phyloP scores from a whole-genome alignment of 2,797 vertebrate genomes.

The Telmatherina bonti region DNA sequence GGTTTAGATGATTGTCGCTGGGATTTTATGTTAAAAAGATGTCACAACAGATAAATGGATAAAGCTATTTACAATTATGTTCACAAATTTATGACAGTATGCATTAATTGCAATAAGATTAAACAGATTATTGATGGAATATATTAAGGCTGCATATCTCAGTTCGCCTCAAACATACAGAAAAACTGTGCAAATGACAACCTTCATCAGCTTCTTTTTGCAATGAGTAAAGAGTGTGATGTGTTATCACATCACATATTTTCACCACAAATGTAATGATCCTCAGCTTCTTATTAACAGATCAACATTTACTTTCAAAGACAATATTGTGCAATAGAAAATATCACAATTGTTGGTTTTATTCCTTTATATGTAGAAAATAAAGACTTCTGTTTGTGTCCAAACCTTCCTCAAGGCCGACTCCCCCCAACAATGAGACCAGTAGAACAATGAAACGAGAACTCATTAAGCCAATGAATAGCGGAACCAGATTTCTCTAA shows the following conservation, averaged over 20 bases:
- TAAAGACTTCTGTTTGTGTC: not conserved
- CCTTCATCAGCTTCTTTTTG: slow-evolving; percentile 15
- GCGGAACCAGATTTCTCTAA: slow-evolving; percentile 23
- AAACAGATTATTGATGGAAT: not conserved
- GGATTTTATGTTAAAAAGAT: too few relatives aligned
- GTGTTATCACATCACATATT: not conserved
- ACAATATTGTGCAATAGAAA: slow-evolving; percentile 1
- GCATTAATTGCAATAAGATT: not conserved
- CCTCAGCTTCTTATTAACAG: slow-evolving; percentile 26
- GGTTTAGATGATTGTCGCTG: too few relatives aligned
- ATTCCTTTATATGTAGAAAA: slow-evolving; percentile 16
- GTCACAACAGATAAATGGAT: too few relatives aligned
- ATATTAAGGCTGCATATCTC: not conserved
- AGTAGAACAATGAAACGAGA: slow-evolving; percentile 7
- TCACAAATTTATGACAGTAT: not conserved
- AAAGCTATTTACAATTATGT: not conserved
- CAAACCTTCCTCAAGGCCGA: not conserved
- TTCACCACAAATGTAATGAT: slow-evolving; percentile 2
- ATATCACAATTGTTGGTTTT: not conserved
- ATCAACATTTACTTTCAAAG: not conserved
- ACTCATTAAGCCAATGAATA: slow-evolving; percentile 26
- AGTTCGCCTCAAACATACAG: slow-evolving; percentile 11
- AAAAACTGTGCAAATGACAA: slow-evolving; percentile 15
- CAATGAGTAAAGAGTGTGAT: slow-evolving; percentile 8
- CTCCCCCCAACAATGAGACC: not conserved